Base-by-base conservation (phyloP, 2,888 invertebrate species). In the Hirtodrosophila duncani region DNA sequence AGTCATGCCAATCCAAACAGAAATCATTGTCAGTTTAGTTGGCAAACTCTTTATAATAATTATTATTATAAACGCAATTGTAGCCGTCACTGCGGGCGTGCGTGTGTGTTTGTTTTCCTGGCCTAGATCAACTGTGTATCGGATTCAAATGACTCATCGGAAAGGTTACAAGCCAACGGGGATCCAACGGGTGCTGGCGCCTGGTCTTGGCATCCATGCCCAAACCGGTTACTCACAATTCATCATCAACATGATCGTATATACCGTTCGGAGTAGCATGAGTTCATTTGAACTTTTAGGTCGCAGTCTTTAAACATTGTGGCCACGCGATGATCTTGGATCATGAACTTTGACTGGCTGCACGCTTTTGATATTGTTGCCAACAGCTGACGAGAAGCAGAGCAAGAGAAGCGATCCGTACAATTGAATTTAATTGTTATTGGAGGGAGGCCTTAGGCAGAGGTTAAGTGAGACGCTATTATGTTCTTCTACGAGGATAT, bases 341-440 rank as follows among this genome's bases (percentile, higher is more conserved):
- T 56, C 49, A 39, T 38, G 30, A 49, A 49, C 52, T 42, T 51
- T 51, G 51, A 51, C 51, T 36, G 9, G 24, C 4, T 29, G 49
- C 49, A 50, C 49, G n/a, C n/a, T n/a, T 50, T 50, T 48, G 50
- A 30, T 42, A 23, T 43, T 24, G 11, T 11, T 29, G 24, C 24
- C n/a, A n/a, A 5, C n/a, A 11, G 11, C 29, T 9, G 8, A 5
- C 10, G 8, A 9, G 8, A 8, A 6, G 14, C 5, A 10, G 8
- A 7, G 13, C 14, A 8, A 6, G 8, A 8, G 3, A 11, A n/a
- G 18, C 14, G 26, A 26, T 21, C 37, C 20, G 20, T 42, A 48
- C 67, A 71, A 71, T 68, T 66, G 61, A 61, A 48, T 23, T 46
- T 58, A 63, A 71, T 71, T 66, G 67, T 41, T 57, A 26, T 34